These are phyloP conservation scores for Ictidomys tridecemlineatus DNA, from an alignment of 2,113 vertebrate genomes.

Conservation along the genomic window DNA sequence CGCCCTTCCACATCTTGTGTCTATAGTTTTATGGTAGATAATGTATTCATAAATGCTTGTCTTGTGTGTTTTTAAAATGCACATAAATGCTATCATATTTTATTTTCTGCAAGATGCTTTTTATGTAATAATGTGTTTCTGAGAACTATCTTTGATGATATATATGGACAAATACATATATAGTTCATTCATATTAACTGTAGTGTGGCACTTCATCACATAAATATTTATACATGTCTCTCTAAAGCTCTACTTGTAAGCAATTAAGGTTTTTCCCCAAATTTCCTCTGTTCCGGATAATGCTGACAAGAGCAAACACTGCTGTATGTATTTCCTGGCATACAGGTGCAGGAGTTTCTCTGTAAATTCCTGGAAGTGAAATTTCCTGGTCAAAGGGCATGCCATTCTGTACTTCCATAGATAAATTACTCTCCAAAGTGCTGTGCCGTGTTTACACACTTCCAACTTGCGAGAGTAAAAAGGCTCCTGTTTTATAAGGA, in stretches of 20 bases:
- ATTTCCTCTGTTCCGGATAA: slow-evolving; percentile 16
- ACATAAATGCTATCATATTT: slow-evolving; percentile 49
- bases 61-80: slow-evolving; percentile 24
- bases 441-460: not conserved
- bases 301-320: not conserved
- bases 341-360: not conserved
- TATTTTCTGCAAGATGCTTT: slow-evolving; percentile 50
- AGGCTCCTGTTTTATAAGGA: not conserved
- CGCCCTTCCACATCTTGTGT: slow-evolving; percentile 38
- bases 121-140: slow-evolving; percentile 43
- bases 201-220: not conserved
- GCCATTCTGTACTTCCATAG: not conserved
- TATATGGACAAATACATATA: not conserved
- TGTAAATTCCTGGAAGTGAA: not conserved
- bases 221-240: slow-evolving; percentile 63
- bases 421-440: not conserved
- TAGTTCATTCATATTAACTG: slow-evolving; percentile 35
- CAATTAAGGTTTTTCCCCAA: slow-evolving; percentile 15
- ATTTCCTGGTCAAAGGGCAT: not conserved
- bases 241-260: slow-evolving; percentile 48
- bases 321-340: not conserved
- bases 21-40: slow-evolving; percentile 10
- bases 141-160: slow-evolving; percentile 42
- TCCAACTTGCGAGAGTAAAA: not conserved
- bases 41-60: slow-evolving; percentile 15